Percentiles rank a stretch among this genome's conserved stretches.
phyloP scores from a whole-genome alignment of 2,113 vertebrate genomes.

The Trematomus loennbergii region DNA sequence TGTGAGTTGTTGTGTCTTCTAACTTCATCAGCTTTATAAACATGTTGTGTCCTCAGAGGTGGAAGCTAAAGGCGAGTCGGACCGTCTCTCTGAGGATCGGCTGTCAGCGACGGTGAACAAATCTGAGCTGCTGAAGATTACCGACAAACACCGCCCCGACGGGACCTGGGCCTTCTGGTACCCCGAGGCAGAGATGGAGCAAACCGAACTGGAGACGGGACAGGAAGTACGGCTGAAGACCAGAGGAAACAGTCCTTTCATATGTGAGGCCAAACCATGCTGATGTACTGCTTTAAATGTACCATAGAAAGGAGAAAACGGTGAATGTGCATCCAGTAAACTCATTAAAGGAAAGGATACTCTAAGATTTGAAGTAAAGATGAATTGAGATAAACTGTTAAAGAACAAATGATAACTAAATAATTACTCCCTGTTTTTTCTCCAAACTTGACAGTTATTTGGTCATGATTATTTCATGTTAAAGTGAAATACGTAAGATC shows the following conservation, averaged over 20 bases:
- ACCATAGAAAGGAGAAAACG: not conserved
- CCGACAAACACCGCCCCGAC: conserved; percentile 75
- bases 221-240: conserved; percentile 88
- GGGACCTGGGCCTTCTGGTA: conserved; percentile 89
- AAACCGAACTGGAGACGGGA: conserved; percentile 85
- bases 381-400: too few relatives aligned
- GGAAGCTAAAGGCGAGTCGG: conserved; percentile 86
- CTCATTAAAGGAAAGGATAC: not conserved
- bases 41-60: conserved; percentile 78
- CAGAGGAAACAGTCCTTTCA: conserved; percentile 87
- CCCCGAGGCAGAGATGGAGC: conserved; percentile 85
- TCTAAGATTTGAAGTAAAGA: not conserved
- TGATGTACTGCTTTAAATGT: not conserved
- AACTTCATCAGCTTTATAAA: not conserved
- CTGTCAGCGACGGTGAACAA: conserved; percentile 84
- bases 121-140: conserved; percentile 83
- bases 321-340: not conserved
- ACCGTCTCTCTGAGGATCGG: conserved; percentile 80
- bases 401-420: too few relatives aligned
- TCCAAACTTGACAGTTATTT: too few relatives aligned
- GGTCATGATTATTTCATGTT: too few relatives aligned
- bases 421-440: too few relatives aligned
- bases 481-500: too few relatives aligned
- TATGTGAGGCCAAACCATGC: conserved; percentile 82
- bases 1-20: not conserved